Base-by-base conservation (phyloP, 35 echinoderm and acorn worm genomes). In the Amphiura filiformis region DNA sequence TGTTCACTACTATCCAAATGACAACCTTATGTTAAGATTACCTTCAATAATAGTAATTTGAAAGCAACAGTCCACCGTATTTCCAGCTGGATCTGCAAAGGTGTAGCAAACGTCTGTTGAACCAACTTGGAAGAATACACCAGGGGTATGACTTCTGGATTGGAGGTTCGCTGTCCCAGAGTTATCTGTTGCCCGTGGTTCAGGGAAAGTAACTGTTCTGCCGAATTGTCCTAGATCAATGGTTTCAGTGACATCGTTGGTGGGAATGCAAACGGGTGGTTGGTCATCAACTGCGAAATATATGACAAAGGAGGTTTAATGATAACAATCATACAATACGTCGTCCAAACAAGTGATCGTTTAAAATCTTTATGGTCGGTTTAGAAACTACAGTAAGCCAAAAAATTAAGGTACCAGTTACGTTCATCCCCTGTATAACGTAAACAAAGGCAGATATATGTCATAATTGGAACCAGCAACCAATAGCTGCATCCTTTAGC, bases 121-220 rank as follows among this genome's bases (percentile, higher is more conserved):
- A 23, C 94, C 94, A 56, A 96, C 37, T 4, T 34, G 39, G 44
- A 96, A 96, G 75, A 38, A 41, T 42, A 75, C 81, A 47, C 87
- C 90, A 20, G 94, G 87, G 18, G 35, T 32, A 52, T 92, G 81
- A 49, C 35, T 89, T 22, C 75, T 49, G 0, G 86, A 41, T 33
- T 14, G 36, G 0, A 78, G 35, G 31, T 42, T 30, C 31, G 70
- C 78, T 34, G 40, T 80, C 28, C 94, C 94, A 49, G 90, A 96
- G 40, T 92, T 89, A 82, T 96, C 94, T 12, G 86, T 89, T 28
- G 94, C 94, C 36, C 41, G 23, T 15, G 94, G 94, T 56, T 33
- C 41, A 12, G 64, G 49, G 86, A 86, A 96, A 32, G 81, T 65
- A n/a, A 92, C 91, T 9, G 75, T 52, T 26, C 65, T 37, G 15